Evolutionary conservation across 2,888 invertebrate species (phyloP), one percentile per base, ranked within the genome.

Genomic region (Tinea trinotella): DNA sequence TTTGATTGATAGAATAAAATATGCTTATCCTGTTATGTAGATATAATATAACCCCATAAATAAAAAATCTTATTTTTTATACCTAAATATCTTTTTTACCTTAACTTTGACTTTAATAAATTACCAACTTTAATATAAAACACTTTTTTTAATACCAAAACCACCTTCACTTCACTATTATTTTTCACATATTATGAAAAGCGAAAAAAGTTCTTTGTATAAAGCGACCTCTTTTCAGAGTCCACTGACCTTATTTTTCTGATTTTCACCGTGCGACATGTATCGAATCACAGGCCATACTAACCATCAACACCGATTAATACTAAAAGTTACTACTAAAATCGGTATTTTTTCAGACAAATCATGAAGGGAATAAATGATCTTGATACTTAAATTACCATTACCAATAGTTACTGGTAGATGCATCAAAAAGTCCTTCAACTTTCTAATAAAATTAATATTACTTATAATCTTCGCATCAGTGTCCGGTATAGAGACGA

Each of bases 221-320:
- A 15, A 40, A 10, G 17, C 46, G 46, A 17, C 46, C 7, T 19
- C 10, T 19, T 46, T 18, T 46, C 10, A 12, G 2, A 46, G 46
- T 46, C 18, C 46, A 17, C n/a, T 46, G 46, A 46, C 46, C 46
- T 17, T 17, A 17, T 19, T 40, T 13, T 46, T 17, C 46, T 10
- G 24, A 7, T 17, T 15, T 2, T 13, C n/a, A 3, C 64, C 72
- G 74, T 76, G 73, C 68, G 67, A 36, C 35, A 63, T 58, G 61
- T 62, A 56, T 60, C 72, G 67, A 74, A 70, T 68, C 73, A 59
- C 63, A 62, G 57, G 62, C 64, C 59, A 61, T 61, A 82, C 81
- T 81, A 76, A 82, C 81, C 80, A 76, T 69, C 69, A 62, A 56
- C 62, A 65, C 59, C 67, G 65, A 70, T 73, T 74, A 76, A 68